A percentile compares a stretch with the other conserved stretches of the same genome.
phyloP scores from a whole-genome alignment of 1,140 invertebrate genomes.

The Lineus longissimus region DNA sequence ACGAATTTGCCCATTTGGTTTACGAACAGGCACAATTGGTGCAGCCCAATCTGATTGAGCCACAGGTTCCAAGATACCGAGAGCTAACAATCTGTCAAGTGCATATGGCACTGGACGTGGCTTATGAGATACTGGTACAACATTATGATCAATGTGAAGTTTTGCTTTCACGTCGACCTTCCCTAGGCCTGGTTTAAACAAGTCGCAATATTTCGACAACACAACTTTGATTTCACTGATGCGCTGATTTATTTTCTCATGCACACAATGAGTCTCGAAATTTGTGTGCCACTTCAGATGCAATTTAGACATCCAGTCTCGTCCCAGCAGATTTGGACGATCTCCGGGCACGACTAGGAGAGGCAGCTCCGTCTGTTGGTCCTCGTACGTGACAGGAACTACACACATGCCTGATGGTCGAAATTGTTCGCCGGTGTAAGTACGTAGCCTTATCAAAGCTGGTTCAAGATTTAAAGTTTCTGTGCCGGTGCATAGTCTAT shows the following conservation, averaged over 20 bases:
- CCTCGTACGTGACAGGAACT: slow-evolving; percentile 16
- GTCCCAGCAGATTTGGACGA: slow-evolving; percentile 17
- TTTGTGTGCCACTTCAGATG: slow-evolving; percentile 16
- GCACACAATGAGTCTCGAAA: slow-evolving; percentile 6
- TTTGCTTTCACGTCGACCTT: slow-evolving; percentile 16
- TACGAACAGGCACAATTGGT: slow-evolving; percentile 49
- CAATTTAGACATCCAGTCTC: slow-evolving; percentile 16
- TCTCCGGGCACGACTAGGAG: slow-evolving; percentile 11
- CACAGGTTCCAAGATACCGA: slow-evolving; percentile 28
- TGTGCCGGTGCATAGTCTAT: neutral
- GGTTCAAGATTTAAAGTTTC: neutral
- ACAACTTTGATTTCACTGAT: neutral
- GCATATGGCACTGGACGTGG: slow-evolving; percentile 28
- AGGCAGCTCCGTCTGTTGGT: neutral
- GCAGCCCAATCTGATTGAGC: slow-evolving; percentile 41
- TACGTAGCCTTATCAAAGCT: slow-evolving; percentile 11
- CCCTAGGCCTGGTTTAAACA: slow-evolving; percentile 14
- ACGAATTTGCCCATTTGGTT: slow-evolving; percentile 39
- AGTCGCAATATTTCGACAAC: slow-evolving; percentile 5
- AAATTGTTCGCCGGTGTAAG: slow-evolving; percentile 21
- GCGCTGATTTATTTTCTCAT: slow-evolving; percentile 8
- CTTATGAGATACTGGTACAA: slow-evolving; percentile 2
- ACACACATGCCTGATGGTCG: slow-evolving; percentile 6
- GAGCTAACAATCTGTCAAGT: slow-evolving; percentile 17
- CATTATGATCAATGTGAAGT: slow-evolving; percentile 17